A percentile compares a stretch with the other conserved stretches of the same genome.
These are phyloP conservation scores for Dasypus novemcinctus DNA, from an alignment of 2,113 vertebrate species.

Conservation along the genomic window DNA sequence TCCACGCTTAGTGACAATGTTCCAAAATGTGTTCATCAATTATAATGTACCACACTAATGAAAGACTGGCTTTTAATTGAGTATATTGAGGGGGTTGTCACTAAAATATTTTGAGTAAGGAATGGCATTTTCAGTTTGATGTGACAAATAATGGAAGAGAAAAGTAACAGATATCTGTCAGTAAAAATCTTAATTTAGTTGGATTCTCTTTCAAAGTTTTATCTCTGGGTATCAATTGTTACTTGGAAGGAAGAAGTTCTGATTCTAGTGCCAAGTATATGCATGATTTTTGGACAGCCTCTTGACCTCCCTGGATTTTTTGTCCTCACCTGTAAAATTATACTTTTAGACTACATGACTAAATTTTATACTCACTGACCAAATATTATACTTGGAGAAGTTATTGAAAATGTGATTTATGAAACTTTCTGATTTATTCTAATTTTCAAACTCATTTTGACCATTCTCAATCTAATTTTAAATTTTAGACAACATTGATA, in stretches of 20 bases:
- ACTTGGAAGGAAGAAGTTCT: neutral
- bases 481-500: neutral
- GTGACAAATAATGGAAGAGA: neutral
- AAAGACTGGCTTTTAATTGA: neutral
- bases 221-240: neutral
- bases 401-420: neutral
- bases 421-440: neutral
- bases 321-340: neutral
- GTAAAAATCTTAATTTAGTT: neutral
- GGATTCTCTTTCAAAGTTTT: neutral
- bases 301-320: neutral
- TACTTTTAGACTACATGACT: neutral
- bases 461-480: constrained; percentile 10
- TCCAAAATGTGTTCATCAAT: too few species aligned
- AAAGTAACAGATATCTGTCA: neutral
- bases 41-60: too few species aligned
- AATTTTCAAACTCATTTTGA: neutral
- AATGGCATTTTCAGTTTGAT: neutral
- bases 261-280: neutral
- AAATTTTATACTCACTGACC: neutral
- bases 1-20: too few species aligned
- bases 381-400: neutral
- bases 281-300: neutral
- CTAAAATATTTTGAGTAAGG: neutral
- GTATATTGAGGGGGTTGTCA: fast-evolving